Base-by-base conservation (phyloP, 2,113 vertebrate genomes). In the Tricholaema leucomelas region DNA sequence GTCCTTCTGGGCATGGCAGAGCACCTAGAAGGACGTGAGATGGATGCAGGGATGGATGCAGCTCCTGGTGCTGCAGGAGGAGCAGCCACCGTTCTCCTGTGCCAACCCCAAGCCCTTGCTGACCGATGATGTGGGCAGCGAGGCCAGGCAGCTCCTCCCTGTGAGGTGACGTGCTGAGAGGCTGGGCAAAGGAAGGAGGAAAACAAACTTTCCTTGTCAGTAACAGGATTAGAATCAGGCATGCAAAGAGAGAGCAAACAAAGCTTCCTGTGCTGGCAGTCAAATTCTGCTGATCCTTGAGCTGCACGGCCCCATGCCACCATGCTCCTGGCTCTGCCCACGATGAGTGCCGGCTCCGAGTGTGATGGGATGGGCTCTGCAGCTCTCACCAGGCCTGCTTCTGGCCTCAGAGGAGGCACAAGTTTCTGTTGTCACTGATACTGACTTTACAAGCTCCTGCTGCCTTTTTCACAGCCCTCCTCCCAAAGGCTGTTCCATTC, bases 81-180 rank as follows among this genome's bases (percentile, higher is more conserved):
- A 56, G 30, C 15, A 21, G 33, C 44, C n/a, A 2, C 7, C 59
- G 15, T 23, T 31, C 4, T 61, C 48, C 33, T 1, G 5, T 55
- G 36, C 21, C 2, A 3, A 23, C 40, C 6, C 40, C 5, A 4
- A 21, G 5, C 11, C 4, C 1, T 6, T 5, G 46, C 27, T 24
- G 16, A 8, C 50, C 12, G 12, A 48, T 17, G 25, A n/a, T 10
- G 67, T 46, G 17, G 46, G 64, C 83, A 74, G 35, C 5, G 1
- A 61, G 33, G 25, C 15, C 31, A 42, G 79, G 67, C 40, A 48
- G 23, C 66, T 74, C 72, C 71, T 69, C 33, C 71, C 72, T 12
- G 20, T 18, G 64, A 74, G 27, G 17, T 40, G 66, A 50, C 2
- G 7, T 46, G 44, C 73, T 23, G 7, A 64, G 55, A 70, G 72